These are phyloP conservation scores for Druon quercuslanigerum DNA, from an alignment of 1,140 invertebrate genomes.

Conservation along the genomic window DNA sequence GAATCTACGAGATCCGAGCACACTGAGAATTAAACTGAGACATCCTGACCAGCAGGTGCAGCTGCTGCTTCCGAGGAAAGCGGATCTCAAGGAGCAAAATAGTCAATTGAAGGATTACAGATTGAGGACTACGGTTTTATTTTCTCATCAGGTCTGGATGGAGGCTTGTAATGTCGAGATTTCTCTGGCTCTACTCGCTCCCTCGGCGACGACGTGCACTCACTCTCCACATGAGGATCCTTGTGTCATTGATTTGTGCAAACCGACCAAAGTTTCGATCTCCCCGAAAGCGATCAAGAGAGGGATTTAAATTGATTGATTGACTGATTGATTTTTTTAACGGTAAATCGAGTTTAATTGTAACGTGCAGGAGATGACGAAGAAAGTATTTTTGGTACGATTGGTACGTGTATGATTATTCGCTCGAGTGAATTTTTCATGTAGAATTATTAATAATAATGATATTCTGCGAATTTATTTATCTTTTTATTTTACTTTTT, in stretches of 20 bases:
- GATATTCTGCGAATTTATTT: too few relatives aligned
- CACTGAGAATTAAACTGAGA: conserved; percentile 88
- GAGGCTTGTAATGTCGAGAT: conserved; percentile 93
- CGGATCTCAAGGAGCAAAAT: conserved; percentile 79
- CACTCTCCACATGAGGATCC: conserved; percentile 78
- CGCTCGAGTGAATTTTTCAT: too few relatives aligned
- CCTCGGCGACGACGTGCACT: conserved; percentile 77
- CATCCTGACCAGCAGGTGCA: conserved; percentile 95
- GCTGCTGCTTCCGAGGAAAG: conserved; percentile 84
- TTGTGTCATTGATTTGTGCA: conserved; percentile 88
- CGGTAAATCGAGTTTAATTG: too few relatives aligned
- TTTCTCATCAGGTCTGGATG: conserved; percentile 94
- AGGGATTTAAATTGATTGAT: conserved; percentile 78
- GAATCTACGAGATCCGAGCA: conserved; percentile 84
- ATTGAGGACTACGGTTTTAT: conserved; percentile 88
- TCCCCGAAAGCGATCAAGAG: conserved; percentile 91
- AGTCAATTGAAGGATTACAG: conserved; percentile 80
- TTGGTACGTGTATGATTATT: too few relatives aligned
- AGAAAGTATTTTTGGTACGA: too few relatives aligned
- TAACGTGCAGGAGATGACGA: too few relatives aligned
- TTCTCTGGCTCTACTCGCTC: conserved; percentile 86
- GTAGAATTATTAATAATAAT: too few relatives aligned
- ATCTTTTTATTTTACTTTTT: too few relatives aligned
- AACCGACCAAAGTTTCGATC: conserved; percentile 92
- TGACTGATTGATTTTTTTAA: too few relatives aligned